A percentile compares a stretch with the other conserved stretches of the same genome.
phyloP scores from a whole-genome alignment of 1,140 invertebrate species.

The Drosophila lowei region DNA sequence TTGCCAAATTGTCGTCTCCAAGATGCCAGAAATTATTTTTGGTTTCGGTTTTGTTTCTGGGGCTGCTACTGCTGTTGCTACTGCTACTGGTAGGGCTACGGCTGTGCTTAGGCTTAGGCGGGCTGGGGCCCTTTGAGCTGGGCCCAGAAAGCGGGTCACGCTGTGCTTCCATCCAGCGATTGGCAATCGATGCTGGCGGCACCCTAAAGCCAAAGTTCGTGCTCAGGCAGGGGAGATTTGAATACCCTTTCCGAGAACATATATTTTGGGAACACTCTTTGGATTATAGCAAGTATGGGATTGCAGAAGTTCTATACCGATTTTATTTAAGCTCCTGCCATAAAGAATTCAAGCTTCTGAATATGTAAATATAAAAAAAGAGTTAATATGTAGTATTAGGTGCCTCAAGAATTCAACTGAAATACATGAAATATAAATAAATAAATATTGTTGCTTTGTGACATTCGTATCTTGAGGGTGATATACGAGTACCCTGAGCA shows the following conservation, averaged over 20 bases:
- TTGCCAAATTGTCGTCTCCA: conserved; percentile 66
- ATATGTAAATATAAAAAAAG: background rate
- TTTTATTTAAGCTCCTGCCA: too few relatives aligned
- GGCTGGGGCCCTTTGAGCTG: conserved; percentile 32
- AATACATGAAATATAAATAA: too few relatives aligned
- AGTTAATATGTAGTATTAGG: too few relatives aligned
- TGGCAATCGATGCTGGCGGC: conserved; percentile 50
- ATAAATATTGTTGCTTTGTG: too few relatives aligned
- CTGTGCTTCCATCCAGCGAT: conserved; percentile 27
- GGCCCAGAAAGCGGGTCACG: conserved; percentile 54
- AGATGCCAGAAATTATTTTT: conserved; percentile 24
- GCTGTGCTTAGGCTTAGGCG: background rate
- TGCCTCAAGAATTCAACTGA: too few relatives aligned
- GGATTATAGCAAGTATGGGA: too few relatives aligned
- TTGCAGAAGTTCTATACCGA: too few relatives aligned
- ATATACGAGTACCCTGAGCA: too few relatives aligned
- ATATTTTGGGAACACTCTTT: background rate
- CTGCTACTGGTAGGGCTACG: conserved; percentile 8
- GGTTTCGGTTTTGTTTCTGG: conserved; percentile 4
- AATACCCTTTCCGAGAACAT: conserved; percentile 24
- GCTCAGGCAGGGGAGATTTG: background rate
- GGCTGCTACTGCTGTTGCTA: conserved; percentile 28
- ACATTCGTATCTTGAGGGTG: too few relatives aligned
- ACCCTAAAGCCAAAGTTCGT: conserved; percentile 49
- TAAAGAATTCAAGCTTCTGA: too few relatives aligned